Conservation (phyloP, 1,140 invertebrate species). For the Brachionus koreanus region DNA sequence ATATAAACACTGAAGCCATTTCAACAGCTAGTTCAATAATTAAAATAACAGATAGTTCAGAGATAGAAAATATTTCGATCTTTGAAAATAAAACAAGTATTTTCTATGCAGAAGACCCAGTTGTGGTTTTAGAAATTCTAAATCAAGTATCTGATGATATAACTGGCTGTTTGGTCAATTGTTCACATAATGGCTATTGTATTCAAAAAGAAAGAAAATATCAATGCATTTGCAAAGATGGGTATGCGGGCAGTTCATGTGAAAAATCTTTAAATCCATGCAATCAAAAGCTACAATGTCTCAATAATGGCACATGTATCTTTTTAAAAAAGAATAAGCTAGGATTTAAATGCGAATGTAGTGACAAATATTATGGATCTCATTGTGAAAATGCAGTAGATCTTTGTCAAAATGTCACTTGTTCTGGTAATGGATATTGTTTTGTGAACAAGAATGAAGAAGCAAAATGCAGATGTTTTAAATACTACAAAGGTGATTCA, state of each 20-base stretch:
- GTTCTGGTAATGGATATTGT: conserved; percentile 20
- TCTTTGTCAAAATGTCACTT: neutral
- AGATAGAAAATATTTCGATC: neutral
- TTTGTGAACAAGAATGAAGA: neutral
- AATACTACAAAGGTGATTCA: neutral
- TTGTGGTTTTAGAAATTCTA: neutral
- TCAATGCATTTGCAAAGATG: neutral
- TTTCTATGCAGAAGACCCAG: neutral
- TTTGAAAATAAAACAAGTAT: neutral
- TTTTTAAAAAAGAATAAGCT: neutral
- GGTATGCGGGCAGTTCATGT: neutral
- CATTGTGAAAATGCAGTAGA: conserved; percentile 13
- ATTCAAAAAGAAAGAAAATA: neutral
- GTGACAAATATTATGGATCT: neutral
- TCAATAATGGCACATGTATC: neutral
- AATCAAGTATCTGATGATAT: neutral
- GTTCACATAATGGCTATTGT: conserved; percentile 11
- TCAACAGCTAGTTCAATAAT: neutral
- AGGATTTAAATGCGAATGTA: neutral
- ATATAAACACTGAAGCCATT: too few relatives aligned
- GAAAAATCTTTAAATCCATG: neutral
- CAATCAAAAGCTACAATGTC: neutral
- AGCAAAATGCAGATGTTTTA: conserved; percentile 5
- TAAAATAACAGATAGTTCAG: neutral
- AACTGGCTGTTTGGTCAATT: conserved; percentile 12